A percentile compares a stretch with the other conserved stretches of the same genome.
Evolutionary conservation across 30 jellyfish, hydroid and myxozoan genomes (phyloP).

Genomic region (Clytia hemisphaerica): DNA sequence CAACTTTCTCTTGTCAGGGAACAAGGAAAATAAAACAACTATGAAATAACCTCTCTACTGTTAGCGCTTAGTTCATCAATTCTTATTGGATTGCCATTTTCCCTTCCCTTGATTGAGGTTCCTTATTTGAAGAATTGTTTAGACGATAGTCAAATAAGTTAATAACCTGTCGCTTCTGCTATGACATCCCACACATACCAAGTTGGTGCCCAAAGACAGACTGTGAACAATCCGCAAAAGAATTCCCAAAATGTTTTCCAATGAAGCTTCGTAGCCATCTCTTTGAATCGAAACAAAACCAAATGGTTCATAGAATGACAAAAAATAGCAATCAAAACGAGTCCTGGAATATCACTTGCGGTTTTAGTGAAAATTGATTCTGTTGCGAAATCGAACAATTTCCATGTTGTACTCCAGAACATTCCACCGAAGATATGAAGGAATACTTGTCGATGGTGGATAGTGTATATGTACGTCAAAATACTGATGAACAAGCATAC

Average conservation of each 20-base stretch:
- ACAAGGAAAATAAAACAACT: too few relatives aligned
- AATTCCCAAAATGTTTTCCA: neutral
- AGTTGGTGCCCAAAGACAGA: slow-evolving; percentile 1
- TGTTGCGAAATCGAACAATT: neutral
- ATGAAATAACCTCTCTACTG: too few relatives aligned
- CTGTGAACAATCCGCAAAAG: neutral
- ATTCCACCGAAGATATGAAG: slow-evolving; percentile 1
- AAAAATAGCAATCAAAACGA: neutral
- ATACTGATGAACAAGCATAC: neutral
- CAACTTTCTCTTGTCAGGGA: too few relatives aligned
- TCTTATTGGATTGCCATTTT: too few relatives aligned
- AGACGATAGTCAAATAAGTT: too few relatives aligned
- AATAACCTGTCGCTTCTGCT: neutral
- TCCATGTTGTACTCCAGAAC: slow-evolving; percentile 3
- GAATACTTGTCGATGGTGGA: neutral
- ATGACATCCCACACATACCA: neutral
- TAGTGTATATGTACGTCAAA: neutral
- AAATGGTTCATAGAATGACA: neutral
- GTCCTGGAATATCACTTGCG: neutral
- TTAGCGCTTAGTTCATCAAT: too few relatives aligned
- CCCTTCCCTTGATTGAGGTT: too few relatives aligned
- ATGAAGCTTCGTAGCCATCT: neutral
- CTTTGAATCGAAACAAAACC: neutral
- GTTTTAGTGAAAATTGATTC: neutral
- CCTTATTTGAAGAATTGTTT: too few relatives aligned